Evolutionary conservation across 2,113 vertebrate species (phyloP), one percentile per base, ranked within the genome.

Genomic region (Indicator maculatus): DNA sequence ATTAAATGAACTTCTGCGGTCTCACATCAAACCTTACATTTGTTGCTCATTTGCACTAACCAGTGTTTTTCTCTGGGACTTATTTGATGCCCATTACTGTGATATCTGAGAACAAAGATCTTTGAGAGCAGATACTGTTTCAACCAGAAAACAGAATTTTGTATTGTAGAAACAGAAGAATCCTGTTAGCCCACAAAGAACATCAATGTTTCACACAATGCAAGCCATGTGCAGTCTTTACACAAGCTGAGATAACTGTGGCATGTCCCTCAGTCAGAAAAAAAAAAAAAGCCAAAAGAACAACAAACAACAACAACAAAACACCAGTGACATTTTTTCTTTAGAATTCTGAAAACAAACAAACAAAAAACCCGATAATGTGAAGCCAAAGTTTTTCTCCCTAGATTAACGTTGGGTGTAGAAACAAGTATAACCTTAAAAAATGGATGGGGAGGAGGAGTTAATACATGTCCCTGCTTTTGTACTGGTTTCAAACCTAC

Each of bases 71-170:
- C 58, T 95, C 90, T 96, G 94, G 86, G 90, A 20, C 63, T 87
- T 89, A 82, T 94, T 95, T 95, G 91, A 87, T 90, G 76, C 16
- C 21, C 65, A 38, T 95, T 93, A 75, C 79, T 90, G 79, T 93
- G 96, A 92, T 92, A 96, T 94, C 86, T 90, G 96, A 95, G 94
- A 97, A 94, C 72, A 90, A 91, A 78, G 95, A 90, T 88, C 92
- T 77, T 77, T 91, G 65, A 82, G 90, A 90, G 72, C 88, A 94
- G 83, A 92, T 90, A 93, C 27, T 81, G 17, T 72, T 95, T 93
- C 91, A 67, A 65, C 50, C 24, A 95, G 82, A 50, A 89, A 95
- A 74, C n/a, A 9, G 50, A 83, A 64, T 90, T 94, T 73, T 81
- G 27, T 45, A 63, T 75, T 90, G 53, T 20, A 95, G 47, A 50